Evolutionary conservation across 2,113 vertebrate species (phyloP), one percentile per base, ranked within the genome.

Genomic region (Melanocharis versteri): DNA sequence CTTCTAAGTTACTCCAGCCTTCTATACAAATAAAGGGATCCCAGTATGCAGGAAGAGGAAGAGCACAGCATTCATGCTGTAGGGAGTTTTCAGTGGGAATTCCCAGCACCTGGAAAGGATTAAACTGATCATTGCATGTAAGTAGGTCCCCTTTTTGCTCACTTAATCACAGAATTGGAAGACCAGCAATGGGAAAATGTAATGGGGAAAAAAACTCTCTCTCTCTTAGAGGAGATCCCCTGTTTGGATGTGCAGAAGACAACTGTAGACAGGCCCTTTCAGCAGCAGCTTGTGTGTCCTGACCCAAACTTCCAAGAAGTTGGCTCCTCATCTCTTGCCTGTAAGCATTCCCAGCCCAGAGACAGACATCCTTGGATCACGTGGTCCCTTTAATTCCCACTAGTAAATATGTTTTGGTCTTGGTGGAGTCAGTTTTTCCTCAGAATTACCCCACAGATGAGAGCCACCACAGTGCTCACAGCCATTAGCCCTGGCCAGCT

Each of bases 381-480:
- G 4, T 86, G 58, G 40, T 88, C 54, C 10, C 35, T 81, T 95
- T 83, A 93, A 94, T 93, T 96, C 90, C 71, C 75, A 78, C 76
- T 86, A 93, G 78, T 87, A 94, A 95, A 48, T 62, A 56, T 39
- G 69, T 66, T 96, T 96, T 42, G 1, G 47, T 92, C 83, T 90
- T 81, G 90, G 85, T 97, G 92, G 92, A 96, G 93, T 94, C 87
- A 75, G 51, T 58, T 95, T 62, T 83, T 71, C 71, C 75, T 96
- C 85, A 94, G 51, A 88, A 77, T 94, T 95, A 95, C 92, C 75
- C n/a, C 47, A 54, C 85, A 64, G 58, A 62, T 3, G 3, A 94
- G 66, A 53, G 64, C 51, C 79, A 88, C 90, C 47, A 70, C 92
- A 97, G 62, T 75, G n/a, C 54, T 94, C 51, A 26, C 82, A 92